A percentile compares a stretch with the other conserved stretches of the same genome.
Evolutionary conservation across 35 echinoderm and acorn worm genomes (phyloP).

Genomic region (Lytechinus variegatus): DNA sequence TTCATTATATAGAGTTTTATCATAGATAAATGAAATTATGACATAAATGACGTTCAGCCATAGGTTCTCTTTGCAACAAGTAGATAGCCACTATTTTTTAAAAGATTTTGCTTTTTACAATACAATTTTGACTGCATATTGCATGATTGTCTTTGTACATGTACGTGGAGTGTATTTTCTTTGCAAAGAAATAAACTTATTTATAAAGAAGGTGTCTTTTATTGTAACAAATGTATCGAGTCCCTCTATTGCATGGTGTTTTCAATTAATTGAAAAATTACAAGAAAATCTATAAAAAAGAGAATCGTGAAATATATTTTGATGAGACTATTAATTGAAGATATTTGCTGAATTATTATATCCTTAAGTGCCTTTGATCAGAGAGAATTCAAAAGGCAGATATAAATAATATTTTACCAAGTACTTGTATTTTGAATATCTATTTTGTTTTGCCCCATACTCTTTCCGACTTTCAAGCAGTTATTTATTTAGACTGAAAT

Average conservation of each 20-base stretch:
- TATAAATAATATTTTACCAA: background rate
- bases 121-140: background rate
- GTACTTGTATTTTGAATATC: background rate
- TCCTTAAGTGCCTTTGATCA: background rate
- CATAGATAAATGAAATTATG: background rate
- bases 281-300: background rate
- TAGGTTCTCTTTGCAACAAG: background rate
- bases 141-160: background rate
- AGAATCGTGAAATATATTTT: background rate
- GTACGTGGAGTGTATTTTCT: background rate
- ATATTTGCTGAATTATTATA: background rate
- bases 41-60: background rate
- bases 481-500: background rate
- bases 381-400: background rate
- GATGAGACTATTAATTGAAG: background rate
- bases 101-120: background rate
- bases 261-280: background rate
- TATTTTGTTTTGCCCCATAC: background rate
- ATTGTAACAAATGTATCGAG: background rate
- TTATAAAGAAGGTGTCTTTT: background rate
- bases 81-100: background rate
- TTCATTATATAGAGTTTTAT: conserved; percentile 17
- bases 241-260: background rate
- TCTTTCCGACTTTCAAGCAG: background rate
- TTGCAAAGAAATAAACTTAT: background rate